A percentile compares a stretch with the other conserved stretches of the same genome.
These are phyloP conservation scores for Pristis pectinata DNA, from an alignment of 2,797 vertebrate species.

Conservation along the genomic window DNA sequence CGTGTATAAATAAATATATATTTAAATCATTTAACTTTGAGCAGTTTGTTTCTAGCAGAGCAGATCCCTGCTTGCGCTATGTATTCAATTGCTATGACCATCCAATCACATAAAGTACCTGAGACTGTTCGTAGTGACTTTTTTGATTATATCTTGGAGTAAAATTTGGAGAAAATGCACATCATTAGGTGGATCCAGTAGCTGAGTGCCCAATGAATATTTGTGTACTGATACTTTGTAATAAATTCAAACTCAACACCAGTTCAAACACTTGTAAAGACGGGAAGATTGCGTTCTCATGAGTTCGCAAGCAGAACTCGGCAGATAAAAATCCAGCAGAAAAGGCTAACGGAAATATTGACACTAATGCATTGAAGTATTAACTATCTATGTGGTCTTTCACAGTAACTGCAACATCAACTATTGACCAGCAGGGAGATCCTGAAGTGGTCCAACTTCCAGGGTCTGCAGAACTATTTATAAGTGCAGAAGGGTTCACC, in stretches of 20 bases:
- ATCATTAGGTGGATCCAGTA: not conserved
- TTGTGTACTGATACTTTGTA: not conserved
- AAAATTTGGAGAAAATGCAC: not conserved
- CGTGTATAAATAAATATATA: conserved; percentile 35
- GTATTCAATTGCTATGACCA: not conserved
- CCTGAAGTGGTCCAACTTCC: not conserved
- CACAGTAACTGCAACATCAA: not conserved
- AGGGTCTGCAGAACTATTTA: not conserved
- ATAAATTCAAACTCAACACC: not conserved
- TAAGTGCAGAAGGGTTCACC: not conserved
- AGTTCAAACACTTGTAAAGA: not conserved
- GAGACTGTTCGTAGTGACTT: not conserved
- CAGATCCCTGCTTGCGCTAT: not conserved
- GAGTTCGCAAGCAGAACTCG: not conserved
- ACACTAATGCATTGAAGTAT: not conserved
- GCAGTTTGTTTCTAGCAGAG: too few relatives aligned
- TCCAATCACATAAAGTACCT: not conserved
- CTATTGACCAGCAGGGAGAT: not conserved
- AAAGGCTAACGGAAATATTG: not conserved
- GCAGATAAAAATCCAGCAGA: not conserved
- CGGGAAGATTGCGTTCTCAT: not conserved
- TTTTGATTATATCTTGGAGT: not conserved
- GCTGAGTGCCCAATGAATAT: not conserved
- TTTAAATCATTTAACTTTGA: not conserved
- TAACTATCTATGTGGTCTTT: not conserved